phyloP scores from a whole-genome alignment of 2,113 vertebrate species.

The Oncorhynchus tshawytscha region DNA sequence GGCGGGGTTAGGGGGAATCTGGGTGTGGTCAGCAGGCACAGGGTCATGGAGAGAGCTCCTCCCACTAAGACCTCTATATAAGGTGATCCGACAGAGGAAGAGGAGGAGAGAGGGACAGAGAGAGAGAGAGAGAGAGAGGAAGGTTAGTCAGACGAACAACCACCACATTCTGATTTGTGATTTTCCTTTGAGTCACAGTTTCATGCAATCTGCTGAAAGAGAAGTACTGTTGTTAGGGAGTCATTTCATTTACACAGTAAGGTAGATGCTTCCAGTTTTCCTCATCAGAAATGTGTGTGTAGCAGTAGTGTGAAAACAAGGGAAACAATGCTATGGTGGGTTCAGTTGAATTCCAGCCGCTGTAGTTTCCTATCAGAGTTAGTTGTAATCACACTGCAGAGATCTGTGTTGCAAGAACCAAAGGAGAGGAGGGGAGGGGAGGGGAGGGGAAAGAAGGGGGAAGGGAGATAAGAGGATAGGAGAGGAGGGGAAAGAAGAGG shows the following conservation, averaged over 20 bases:
- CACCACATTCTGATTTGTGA: neutral
- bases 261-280: no score
- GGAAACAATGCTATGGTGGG: no score
- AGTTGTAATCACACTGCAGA: constrained; percentile 25
- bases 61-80: constrained; percentile 60
- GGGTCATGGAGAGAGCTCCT: constrained; percentile 50
- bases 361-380: constrained; percentile 35
- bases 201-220: constrained; percentile 1
- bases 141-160: constrained; percentile 13
- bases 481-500: neutral
- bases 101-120: neutral
- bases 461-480: neutral
- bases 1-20: neutral
- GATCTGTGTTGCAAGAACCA: neutral
- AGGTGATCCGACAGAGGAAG: constrained; percentile 52
- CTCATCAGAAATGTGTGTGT: no score
- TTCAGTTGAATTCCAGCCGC: neutral
- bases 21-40: constrained; percentile 51
- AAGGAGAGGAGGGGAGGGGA: neutral
- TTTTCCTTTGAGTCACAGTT: neutral
- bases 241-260: no score
- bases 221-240: neutral
- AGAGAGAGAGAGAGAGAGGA: neutral
- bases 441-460: no score
- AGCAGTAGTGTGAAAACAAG: no score